Evolutionary conservation across 2,888 invertebrate species (phyloP).

Genomic region (Apoda limacodes): DNA sequence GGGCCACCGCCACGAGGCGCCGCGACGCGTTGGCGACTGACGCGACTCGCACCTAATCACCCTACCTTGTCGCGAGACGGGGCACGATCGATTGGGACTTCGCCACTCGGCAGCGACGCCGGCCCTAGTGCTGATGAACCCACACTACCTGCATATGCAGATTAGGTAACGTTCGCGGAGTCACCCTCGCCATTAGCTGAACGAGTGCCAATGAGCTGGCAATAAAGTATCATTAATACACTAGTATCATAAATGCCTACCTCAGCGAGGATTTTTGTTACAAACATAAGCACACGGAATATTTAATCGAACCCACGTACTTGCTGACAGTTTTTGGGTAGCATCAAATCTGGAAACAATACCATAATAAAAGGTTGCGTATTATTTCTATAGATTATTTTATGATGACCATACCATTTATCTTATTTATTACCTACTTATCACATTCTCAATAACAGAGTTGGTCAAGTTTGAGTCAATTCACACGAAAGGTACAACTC

Average conservation of each 20-base stretch:
- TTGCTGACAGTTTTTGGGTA: too few species aligned
- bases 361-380: too few species aligned
- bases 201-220: constrained; percentile 7
- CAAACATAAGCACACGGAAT: too few species aligned
- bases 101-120: constrained; percentile 17
- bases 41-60: constrained; percentile 36
- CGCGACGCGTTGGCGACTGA: constrained; percentile 49
- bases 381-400: too few species aligned
- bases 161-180: constrained; percentile 31
- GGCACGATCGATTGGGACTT: constrained; percentile 33
- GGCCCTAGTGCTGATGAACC: constrained; percentile 49
- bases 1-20: constrained; percentile 26
- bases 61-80: constrained; percentile 5
- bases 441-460: too few species aligned
- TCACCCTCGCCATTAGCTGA: constrained; percentile 13
- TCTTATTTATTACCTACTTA: too few species aligned
- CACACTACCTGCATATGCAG: constrained; percentile 41
- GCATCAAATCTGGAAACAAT: too few species aligned
- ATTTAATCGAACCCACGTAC: too few species aligned
- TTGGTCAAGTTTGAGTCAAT: too few species aligned
- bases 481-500: too few species aligned
- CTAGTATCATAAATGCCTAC: constrained; percentile 8
- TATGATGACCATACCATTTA: too few species aligned
- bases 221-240: constrained; percentile 23
- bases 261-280: too few species aligned